Evolutionary conservation across 1,140 invertebrate species (phyloP), one percentile per base, ranked within the genome.

Genomic region (Formica exsecta): DNA sequence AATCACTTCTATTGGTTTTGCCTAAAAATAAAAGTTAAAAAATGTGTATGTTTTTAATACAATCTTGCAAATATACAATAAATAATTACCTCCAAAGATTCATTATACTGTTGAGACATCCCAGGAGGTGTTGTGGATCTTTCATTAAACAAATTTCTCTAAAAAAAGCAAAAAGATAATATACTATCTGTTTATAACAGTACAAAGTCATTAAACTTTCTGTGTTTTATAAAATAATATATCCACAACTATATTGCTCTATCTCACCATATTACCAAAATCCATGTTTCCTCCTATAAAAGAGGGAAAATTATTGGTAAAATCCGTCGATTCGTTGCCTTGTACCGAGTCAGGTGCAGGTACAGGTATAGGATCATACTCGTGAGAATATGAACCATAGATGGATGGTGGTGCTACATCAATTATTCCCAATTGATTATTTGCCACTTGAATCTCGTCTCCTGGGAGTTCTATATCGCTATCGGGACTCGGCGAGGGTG

Each of bases 401-500:
- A 95, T 91, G 59, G 92, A 92, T 5, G 94, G 94, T 38, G 94
- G 94, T 19, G 94, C 93, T 3, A 95, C 90, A 57, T 95, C 94
- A 44, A 95, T 93, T 32, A 93, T 89, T 29, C 91, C 84, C n/a
- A 93, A 92, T 11, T 92, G 92, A 91, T 93, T 93, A 88, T 93
- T 73, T n/a, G 87, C 65, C 2, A 89, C 77, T 54, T 91, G 91
- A 86, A 81, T 91, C 44, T 93, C 94, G 19, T 96, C 95, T 57
- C 95, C 96, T 41, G 97, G 97, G 75, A 98, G 94, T 44, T 97
- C 97, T 81, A 98, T 94, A 92, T 98, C 97, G 73, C 97, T 97
- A 92, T 98, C 97, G 13, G 97, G 97, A 90, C 97, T 97, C 5
- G 97, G 97, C 1, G 98, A 98, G 0, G 98, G 98, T 68, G 98